phyloP scores from a whole-genome alignment of 2,113 vertebrate species.

The Pachyramphus minor region DNA sequence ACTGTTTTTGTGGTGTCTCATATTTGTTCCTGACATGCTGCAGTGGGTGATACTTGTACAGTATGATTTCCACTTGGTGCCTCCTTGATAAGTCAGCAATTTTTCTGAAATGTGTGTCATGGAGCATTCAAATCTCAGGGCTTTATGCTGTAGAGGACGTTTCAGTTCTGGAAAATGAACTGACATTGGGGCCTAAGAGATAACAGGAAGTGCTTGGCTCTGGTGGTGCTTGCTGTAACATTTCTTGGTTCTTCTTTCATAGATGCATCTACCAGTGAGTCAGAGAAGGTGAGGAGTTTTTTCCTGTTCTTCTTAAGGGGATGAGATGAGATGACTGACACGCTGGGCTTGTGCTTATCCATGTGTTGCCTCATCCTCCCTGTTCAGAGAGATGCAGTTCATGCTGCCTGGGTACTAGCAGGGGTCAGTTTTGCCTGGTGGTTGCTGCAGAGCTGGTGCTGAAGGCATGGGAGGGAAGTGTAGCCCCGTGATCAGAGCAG shows the following conservation, averaged over 20 bases:
- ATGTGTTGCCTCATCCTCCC: background rate
- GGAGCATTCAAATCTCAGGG: background rate
- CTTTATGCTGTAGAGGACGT: background rate
- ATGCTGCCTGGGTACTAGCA: background rate
- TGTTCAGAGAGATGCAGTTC: background rate
- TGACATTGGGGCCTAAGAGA: background rate
- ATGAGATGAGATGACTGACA: background rate
- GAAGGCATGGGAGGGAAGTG: background rate
- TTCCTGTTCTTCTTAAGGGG: background rate
- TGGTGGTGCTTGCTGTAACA: background rate
- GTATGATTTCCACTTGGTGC: background rate
- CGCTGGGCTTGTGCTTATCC: background rate
- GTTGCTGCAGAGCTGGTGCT: background rate
- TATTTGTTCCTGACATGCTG: background rate
- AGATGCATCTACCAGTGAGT: background rate
- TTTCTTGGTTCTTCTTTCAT: background rate
- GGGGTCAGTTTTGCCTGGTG: background rate
- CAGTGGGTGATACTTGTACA: fast-evolving
- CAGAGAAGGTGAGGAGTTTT: background rate
- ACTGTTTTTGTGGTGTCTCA: background rate
- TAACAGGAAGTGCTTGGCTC: background rate
- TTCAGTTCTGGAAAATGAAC: background rate
- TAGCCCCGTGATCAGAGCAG: fast-evolving
- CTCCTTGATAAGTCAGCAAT: background rate
- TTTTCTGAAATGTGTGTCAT: background rate